phyloP scores from a whole-genome alignment of 2,797 vertebrate genomes.

The Loris lydekkerianus region DNA sequence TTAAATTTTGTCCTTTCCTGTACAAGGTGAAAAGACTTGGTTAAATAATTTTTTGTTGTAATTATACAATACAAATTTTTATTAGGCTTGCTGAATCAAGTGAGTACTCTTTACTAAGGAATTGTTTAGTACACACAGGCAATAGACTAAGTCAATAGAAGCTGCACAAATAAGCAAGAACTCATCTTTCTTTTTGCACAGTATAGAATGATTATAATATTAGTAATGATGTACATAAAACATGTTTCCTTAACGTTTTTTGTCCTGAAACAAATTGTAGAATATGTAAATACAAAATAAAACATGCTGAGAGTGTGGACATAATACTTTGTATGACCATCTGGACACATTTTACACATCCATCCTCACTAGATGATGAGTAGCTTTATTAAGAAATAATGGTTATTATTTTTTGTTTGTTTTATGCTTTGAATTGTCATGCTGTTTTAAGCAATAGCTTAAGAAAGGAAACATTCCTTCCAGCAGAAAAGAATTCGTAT shows the following conservation, averaged over 20 bases:
- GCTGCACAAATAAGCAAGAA: neutral
- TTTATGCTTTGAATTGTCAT: slow-evolving; percentile 4
- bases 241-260: neutral
- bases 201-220: neutral
- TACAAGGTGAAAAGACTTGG: slow-evolving; percentile 6
- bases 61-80: neutral
- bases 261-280: neutral
- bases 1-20: neutral
- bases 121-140: neutral
- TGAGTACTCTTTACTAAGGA: neutral
- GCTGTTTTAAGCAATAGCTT: neutral
- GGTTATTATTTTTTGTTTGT: neutral
- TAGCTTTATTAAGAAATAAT: neutral
- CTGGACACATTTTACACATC: slow-evolving; percentile 28
- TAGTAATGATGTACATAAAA: neutral
- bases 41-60: neutral
- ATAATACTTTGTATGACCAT: neutral
- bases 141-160: neutral
- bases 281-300: slow-evolving; percentile 48
- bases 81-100: neutral
- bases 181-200: neutral
- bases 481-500: neutral
- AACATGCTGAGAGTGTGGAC: neutral
- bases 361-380: neutral
- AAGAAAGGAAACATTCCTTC: neutral